Conservation (phyloP, 2,797 vertebrate genomes). For the Gadopsis bispinosus region DNA sequence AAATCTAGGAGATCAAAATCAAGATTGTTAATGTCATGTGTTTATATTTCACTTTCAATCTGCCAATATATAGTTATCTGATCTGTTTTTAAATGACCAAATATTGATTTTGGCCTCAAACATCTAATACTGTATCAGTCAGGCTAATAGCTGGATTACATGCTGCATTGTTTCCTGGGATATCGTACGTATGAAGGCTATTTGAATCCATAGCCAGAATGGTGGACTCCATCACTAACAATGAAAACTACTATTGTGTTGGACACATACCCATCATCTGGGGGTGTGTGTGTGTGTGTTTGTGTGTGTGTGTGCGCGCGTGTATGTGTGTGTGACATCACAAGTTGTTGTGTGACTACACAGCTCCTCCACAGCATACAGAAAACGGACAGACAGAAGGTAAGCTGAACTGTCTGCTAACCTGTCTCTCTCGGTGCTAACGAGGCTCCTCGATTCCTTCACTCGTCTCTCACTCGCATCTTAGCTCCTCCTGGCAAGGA, state of each 20-base stretch:
- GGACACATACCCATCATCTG: too few relatives aligned
- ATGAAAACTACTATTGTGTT: neutral
- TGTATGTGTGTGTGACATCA: conserved; percentile 40
- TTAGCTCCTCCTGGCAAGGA: neutral
- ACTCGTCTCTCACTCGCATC: neutral
- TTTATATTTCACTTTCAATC: neutral
- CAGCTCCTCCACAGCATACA: conserved; percentile 32
- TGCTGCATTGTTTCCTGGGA: neutral
- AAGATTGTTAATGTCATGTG: neutral
- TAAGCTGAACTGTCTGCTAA: conserved; percentile 21
- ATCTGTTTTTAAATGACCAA: neutral
- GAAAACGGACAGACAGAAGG: conserved; percentile 43
- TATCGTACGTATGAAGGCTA: neutral
- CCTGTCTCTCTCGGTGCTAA: conserved; percentile 14
- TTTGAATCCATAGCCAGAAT: neutral
- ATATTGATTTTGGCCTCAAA: neutral
- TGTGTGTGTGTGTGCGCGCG: conserved; percentile 1
- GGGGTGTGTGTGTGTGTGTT: neutral
- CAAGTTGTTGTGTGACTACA: conserved; percentile 28
- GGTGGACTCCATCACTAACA: neutral
- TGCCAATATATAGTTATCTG: neutral
- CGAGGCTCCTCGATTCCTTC: neutral
- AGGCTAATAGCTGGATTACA: neutral
- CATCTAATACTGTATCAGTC: neutral
- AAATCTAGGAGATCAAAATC: neutral